Evolutionary conservation across 2,797 vertebrate species (phyloP).

Genomic region (Anas acuta): DNA sequence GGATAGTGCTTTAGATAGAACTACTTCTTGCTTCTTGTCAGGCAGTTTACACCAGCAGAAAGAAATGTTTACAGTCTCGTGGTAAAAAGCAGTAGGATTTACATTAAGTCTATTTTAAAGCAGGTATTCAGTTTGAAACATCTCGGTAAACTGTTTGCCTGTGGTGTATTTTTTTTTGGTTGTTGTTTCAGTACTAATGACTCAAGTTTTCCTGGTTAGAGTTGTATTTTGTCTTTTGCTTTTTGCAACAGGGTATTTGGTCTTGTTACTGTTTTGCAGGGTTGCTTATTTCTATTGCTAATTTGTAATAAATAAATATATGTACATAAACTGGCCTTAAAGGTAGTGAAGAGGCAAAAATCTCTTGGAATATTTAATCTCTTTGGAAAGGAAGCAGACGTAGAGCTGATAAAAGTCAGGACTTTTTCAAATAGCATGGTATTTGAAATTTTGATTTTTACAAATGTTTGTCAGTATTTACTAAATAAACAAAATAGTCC

Average conservation of each 20-base stretch:
- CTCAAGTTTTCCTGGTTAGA: neutral
- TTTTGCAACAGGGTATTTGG: neutral
- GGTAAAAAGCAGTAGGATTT: no score
- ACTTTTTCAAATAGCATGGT: neutral
- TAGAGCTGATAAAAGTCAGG: neutral
- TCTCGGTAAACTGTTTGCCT: neutral
- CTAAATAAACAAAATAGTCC: neutral
- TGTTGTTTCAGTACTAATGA: neutral
- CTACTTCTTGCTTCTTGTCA: neutral
- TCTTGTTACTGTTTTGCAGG: neutral
- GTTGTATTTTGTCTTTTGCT: neutral
- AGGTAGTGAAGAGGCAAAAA: neutral
- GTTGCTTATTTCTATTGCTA: neutral
- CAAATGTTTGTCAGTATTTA: neutral
- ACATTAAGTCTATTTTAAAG: neutral
- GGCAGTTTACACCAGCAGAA: neutral
- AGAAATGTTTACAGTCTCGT: neutral
- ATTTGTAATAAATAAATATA: neutral
- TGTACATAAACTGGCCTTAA: neutral
- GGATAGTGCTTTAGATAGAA: neutral
- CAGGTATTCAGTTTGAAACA: neutral
- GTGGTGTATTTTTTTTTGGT: neutral
- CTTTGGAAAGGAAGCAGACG: neutral
- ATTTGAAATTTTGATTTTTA: neutral
- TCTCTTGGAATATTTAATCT: neutral